phyloP scores from a whole-genome alignment of 2,797 vertebrate species.

The Amazona finschi region DNA sequence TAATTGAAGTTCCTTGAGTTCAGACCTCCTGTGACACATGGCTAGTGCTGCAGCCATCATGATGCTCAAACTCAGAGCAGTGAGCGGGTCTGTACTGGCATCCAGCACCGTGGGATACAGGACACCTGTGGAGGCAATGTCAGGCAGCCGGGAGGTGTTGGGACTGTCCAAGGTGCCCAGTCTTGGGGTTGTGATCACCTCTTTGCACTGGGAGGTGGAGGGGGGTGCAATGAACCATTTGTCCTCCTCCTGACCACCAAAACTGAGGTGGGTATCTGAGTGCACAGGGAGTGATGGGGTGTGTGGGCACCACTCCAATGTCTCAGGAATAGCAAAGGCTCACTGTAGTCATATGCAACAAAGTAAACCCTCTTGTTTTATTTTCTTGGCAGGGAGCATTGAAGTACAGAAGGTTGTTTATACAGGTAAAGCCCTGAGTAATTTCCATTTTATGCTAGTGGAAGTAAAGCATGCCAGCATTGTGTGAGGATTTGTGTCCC shows the following conservation, averaged over 20 bases:
- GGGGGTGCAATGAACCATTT: rapidly evolving
- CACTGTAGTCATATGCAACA: rapidly evolving
- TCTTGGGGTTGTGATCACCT: neutral
- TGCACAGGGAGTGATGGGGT: rapidly evolving
- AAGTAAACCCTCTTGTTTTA: neutral
- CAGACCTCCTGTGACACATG: rapidly evolving
- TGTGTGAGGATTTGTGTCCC: neutral
- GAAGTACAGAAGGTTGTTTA: neutral
- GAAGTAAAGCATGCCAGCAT: neutral
- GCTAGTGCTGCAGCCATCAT: rapidly evolving
- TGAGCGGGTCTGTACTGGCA: rapidly evolving
- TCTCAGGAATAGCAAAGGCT: neutral
- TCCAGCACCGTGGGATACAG: rapidly evolving
- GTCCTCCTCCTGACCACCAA: neutral
- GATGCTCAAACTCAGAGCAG: neutral
- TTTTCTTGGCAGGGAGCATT: neutral
- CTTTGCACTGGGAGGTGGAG: neutral
- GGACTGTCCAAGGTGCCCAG: neutral
- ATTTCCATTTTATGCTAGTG: neutral
- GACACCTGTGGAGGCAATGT: rapidly evolving
- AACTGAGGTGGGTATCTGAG: neutral
- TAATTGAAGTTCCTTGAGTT: neutral
- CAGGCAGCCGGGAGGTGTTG: neutral
- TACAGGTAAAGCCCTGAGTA: neutral
- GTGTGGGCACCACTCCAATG: neutral